Base-by-base conservation (phyloP, 92 coral and sea anemone species). In the Phenganax subtilis region DNA sequence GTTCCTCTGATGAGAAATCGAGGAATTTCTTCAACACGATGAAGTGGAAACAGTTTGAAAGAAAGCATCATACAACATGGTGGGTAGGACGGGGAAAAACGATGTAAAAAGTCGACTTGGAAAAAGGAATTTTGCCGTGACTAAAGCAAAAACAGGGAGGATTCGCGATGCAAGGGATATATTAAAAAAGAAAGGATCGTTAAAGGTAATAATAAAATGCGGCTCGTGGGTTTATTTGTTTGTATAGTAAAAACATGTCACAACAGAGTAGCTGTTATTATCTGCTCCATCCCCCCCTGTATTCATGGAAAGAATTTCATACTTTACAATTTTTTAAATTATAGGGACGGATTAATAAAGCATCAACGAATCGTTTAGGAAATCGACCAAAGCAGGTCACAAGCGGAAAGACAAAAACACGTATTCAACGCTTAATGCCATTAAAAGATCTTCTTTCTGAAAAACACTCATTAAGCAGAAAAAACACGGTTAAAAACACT, bases 91-190 rank as follows among this genome's bases (percentile, higher is more conserved):
- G 16, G 31, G 56, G n/a, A 76, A 51, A 31, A 76, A 64, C 30
- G 81, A 76, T 30, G 81, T 76, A 2, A 76, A 58, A 60, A 76
- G 81, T 31, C 58, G 81, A 37, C 81, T 76, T 58, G 81, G 81
- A 12, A 76, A 31, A 29, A 57, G 81, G 10, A 64, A 52, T 27
- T 9, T 76, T 47, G 16, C 69, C 1, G 61, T 27, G 16, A 29
- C 69, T 57, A 76, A 76, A 76, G n/a, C 81, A 14, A 76, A 59
- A 64, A 25, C 69, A 12, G 81, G 54, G 6, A 57, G 67, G 37
- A 76, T 76, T 58, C 69, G 81, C 5, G 81, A 76, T 57, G 81
- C 81, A 1, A 76, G 81, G 54, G 81, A 76, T 44, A 69, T 76
- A 12, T 28, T 76, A 55, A 57, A 64, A 64, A 30, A 59, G 54